Conservation (phyloP, 2,113 vertebrate species). For the Amphiprion percula region DNA sequence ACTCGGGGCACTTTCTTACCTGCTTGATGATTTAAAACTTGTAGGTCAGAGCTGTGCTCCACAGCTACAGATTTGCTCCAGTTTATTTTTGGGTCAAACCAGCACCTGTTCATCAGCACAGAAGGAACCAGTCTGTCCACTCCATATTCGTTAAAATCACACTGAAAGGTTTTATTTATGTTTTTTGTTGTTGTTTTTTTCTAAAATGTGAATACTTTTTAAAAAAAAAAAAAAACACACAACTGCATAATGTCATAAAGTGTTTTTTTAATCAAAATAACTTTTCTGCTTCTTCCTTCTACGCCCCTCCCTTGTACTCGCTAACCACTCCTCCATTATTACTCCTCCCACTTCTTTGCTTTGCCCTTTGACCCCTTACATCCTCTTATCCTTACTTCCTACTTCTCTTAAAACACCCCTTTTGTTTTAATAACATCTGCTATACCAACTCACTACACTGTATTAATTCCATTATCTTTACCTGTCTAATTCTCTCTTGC, state of each 20-base stretch:
- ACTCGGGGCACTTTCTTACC: background rate
- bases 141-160: background rate
- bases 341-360: slow-evolving; percentile 51
- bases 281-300: slow-evolving; percentile 26
- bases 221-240: background rate
- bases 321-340: slow-evolving; percentile 34
- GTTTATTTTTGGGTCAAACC: slow-evolving; percentile 29
- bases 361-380: slow-evolving; percentile 40
- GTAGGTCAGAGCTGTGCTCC: background rate
- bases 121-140: slow-evolving; percentile 1
- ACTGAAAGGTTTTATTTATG: background rate
- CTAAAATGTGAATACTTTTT: background rate
- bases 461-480: slow-evolving; percentile 9
- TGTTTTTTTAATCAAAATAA: slow-evolving; percentile 48
- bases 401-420: slow-evolving; percentile 3
- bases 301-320: slow-evolving; percentile 15
- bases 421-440: slow-evolving; percentile 2
- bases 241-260: background rate
- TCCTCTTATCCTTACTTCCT: slow-evolving; percentile 17
- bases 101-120: slow-evolving; percentile 27
- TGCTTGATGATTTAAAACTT: slow-evolving; percentile 10
- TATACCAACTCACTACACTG: slow-evolving; percentile 11
- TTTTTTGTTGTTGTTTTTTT: background rate
- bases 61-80: slow-evolving; percentile 6
- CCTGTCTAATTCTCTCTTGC: slow-evolving; percentile 22